These are phyloP conservation scores for Microplitis mediator DNA, from an alignment of 1,140 invertebrate genomes.

Conservation along the genomic window DNA sequence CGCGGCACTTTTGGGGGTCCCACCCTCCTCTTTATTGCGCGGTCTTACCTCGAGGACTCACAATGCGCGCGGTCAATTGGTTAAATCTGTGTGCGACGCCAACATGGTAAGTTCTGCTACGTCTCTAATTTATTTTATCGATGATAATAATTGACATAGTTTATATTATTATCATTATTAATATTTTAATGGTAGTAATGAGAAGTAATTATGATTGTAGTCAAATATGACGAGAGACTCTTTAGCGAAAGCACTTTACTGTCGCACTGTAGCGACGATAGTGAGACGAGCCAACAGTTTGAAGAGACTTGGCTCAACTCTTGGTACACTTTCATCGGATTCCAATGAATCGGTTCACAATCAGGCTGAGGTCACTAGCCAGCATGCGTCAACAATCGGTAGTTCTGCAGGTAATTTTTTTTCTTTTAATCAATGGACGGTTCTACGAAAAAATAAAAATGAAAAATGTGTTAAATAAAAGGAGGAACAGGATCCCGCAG, in stretches of 20 bases:
- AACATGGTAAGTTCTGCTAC: conserved; percentile 68
- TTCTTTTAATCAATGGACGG: neutral
- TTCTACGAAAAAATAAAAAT: neutral
- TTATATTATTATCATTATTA: too few species aligned
- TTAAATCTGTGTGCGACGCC: conserved; percentile 82
- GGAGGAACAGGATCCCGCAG: conserved; percentile 81
- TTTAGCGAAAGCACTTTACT: conserved; percentile 91
- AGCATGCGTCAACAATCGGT: conserved; percentile 85
- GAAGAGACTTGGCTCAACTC: conserved; percentile 83
- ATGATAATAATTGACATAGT: neutral
- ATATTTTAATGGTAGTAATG: neutral
- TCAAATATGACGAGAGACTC: conserved; percentile 87
- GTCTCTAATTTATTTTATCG: too few species aligned
- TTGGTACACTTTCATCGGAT: conserved; percentile 87
- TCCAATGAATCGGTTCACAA: conserved; percentile 91
- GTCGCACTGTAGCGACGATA: conserved; percentile 93
- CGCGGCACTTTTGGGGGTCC: conserved; percentile 81
- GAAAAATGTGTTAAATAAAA: conserved; percentile 25
- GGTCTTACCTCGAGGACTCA: conserved; percentile 86
- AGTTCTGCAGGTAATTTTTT: conserved; percentile 64
- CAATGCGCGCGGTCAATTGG: conserved; percentile 80
- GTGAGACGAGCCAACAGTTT: conserved; percentile 90
- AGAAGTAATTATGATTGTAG: conserved; percentile 48
- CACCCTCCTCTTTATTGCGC: conserved; percentile 75
- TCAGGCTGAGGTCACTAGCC: conserved; percentile 82